phyloP scores from a whole-genome alignment of 53 echinoderm and acorn worm genomes.

The Glandiceps talaboti region DNA sequence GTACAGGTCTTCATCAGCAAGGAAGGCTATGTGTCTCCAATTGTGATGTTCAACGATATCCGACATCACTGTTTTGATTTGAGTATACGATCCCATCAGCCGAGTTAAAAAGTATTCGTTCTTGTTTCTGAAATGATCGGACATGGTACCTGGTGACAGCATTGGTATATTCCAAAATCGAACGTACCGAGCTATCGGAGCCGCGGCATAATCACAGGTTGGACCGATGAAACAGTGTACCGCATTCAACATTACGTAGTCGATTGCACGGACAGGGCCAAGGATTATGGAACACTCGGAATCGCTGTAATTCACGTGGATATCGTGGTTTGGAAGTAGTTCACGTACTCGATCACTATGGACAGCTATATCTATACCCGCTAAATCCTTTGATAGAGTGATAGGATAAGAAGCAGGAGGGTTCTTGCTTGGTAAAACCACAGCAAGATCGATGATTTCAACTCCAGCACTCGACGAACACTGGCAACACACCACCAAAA shows the following conservation, averaged over 20 bases:
- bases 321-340: constrained; percentile 25
- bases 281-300: constrained; percentile 23
- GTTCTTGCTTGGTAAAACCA: not conserved
- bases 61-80: constrained; percentile 29
- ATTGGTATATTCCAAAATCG: constrained; percentile 64
- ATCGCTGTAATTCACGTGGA: constrained; percentile 21
- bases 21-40: constrained; percentile 42
- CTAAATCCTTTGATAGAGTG: constrained; percentile 30
- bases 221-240: constrained; percentile 70
- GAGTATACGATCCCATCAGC: constrained; percentile 30
- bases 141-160: constrained; percentile 53
- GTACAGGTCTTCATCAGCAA: constrained; percentile 29
- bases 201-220: constrained; percentile 58
- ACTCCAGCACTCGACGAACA: too few species aligned
- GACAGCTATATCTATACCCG: constrained; percentile 60
- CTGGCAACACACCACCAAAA: too few species aligned
- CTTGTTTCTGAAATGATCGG: constrained; percentile 29
- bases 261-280: constrained; percentile 42
- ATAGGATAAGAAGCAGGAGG: not conserved
- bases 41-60: constrained; percentile 18
- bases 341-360: constrained; percentile 13
- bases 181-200: constrained; percentile 47
- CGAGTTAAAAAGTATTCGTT: constrained; percentile 36
- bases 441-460: not conserved
- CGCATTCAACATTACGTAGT: constrained; percentile 23